phyloP scores from a whole-genome alignment of 2,888 invertebrate species.

The Uloborus plumipes region DNA sequence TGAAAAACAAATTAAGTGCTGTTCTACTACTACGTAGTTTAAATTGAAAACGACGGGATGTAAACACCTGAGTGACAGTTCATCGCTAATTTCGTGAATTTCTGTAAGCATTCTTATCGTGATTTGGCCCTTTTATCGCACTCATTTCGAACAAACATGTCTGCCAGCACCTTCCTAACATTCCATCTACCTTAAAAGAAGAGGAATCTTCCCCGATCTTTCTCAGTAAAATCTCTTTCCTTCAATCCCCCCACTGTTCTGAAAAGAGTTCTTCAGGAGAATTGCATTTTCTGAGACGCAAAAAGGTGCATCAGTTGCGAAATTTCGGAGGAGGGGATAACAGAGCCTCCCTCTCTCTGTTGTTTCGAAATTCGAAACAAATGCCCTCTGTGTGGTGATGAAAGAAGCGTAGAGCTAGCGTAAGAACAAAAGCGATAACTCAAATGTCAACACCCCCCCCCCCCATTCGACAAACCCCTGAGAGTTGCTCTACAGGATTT shows the following conservation, averaged over 20 bases:
- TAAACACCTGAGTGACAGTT: too few species aligned
- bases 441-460: not conserved
- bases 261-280: slow-evolving; percentile 22
- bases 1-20: too few species aligned
- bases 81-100: too few species aligned
- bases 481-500: not conserved
- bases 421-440: slow-evolving; percentile 51
- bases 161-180: too few species aligned
- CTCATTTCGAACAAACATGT: too few species aligned
- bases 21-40: too few species aligned
- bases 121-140: too few species aligned
- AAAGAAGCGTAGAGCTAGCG: slow-evolving; percentile 41
- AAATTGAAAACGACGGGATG: too few species aligned
- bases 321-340: not conserved
- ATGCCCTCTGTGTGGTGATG: slow-evolving; percentile 37
- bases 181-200: too few species aligned
- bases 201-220: too few species aligned
- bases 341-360: slow-evolving; percentile 20
- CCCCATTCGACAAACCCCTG: not conserved
- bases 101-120: too few species aligned
- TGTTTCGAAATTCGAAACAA: slow-evolving; percentile 47
- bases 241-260: not conserved
- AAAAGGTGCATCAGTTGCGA: slow-evolving; percentile 4
- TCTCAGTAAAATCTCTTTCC: too few species aligned
- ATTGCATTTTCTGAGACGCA: not conserved